Evolutionary conservation across 2,113 vertebrate species (phyloP).

Genomic region (Notechis scutatus): DNA sequence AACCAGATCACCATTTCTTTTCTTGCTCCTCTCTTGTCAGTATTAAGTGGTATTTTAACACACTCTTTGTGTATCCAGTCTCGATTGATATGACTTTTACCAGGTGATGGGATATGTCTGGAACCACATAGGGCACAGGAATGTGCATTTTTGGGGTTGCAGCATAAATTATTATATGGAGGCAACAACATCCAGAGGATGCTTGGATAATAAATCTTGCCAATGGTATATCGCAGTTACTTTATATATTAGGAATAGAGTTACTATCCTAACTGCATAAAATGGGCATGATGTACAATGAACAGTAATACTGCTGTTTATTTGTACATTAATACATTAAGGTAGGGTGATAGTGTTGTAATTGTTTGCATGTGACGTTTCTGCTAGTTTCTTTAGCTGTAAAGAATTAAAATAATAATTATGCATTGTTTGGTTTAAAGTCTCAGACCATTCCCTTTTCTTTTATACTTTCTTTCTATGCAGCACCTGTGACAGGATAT

Average conservation of each 20-base stretch:
- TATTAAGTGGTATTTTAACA: background rate
- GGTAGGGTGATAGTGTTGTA: background rate
- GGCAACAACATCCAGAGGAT: background rate
- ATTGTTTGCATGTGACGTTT: background rate
- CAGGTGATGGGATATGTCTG: background rate
- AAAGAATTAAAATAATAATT: background rate
- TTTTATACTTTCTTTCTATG: background rate
- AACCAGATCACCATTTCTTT: background rate
- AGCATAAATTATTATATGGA: background rate
- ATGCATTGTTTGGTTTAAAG: background rate
- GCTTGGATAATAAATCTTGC: too few species aligned
- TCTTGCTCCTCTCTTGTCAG: background rate
- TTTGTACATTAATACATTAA: background rate
- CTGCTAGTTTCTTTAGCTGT: background rate
- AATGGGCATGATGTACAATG: background rate
- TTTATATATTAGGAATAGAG: background rate
- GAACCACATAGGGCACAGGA: background rate
- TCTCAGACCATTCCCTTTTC: background rate
- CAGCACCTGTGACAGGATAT: background rate
- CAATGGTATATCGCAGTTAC: background rate
- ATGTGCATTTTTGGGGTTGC: background rate
- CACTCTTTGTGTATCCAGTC: background rate
- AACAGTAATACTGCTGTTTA: background rate
- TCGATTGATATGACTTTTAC: background rate
- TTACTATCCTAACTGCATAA: background rate